phyloP scores from a whole-genome alignment of 2,797 vertebrate species.

The Pangasius krempfi region DNA sequence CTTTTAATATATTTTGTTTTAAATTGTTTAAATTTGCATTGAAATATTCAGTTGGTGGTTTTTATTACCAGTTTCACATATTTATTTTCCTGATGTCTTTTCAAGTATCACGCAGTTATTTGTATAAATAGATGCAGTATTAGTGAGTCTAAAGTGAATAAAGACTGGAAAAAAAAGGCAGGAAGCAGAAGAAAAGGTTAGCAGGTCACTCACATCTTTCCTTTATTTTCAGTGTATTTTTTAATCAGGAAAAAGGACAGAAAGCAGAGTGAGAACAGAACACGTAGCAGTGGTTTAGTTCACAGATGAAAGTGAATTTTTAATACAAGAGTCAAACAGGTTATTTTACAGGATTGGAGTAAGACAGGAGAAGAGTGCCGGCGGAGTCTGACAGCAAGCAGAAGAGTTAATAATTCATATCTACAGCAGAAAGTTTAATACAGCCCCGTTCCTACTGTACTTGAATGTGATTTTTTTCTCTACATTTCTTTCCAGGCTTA shows the following conservation, averaged over 20 bases:
- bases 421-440: conserved; percentile 72
- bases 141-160: conserved; percentile 10
- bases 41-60: background rate
- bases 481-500: background rate
- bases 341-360: conserved; percentile 62
- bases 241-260: conserved; percentile 72
- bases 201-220: conserved; percentile 73
- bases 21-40: background rate
- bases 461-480: background rate
- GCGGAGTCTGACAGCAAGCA: conserved; percentile 72
- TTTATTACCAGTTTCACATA: background rate
- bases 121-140: background rate
- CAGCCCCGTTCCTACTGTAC: background rate
- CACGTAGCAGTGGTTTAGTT: conserved; percentile 71
- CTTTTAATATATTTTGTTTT: background rate
- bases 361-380: conserved; percentile 63
- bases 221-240: conserved; percentile 75
- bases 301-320: conserved; percentile 70
- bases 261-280: conserved; percentile 68
- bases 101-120: conserved; percentile 13
- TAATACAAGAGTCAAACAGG: conserved; percentile 68
- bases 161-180: conserved; percentile 49
- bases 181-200: conserved; percentile 67
- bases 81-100: no score
- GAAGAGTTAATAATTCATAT: conserved; percentile 65